Evolutionary conservation across 2,113 vertebrate species (phyloP), one percentile per base, ranked within the genome.

Genomic region (Pleuronectes platessa): DNA sequence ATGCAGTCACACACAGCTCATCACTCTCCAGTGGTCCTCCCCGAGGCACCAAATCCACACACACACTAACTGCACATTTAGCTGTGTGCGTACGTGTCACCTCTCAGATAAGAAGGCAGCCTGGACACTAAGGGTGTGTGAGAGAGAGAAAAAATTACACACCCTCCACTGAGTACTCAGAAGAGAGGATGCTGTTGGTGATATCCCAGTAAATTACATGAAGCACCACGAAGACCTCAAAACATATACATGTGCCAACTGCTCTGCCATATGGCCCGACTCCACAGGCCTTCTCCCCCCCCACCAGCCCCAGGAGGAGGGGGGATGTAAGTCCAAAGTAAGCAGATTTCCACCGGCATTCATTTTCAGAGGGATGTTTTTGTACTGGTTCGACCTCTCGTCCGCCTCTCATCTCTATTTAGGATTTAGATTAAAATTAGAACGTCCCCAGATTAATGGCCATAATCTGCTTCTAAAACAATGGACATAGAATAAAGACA

Each of bases 211-310:
- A 82, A 84, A 78, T 85, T 63, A 61, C 86, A 86, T 2, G 66
- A 53, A 79, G 65, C 62, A 79, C 79, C 66, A 76, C 45, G 59
- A 71, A 86, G 68, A 81, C 27, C 88, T 89, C 71, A 78, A 81
- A 76, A 87, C 84, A 73, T 85, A 85, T 85, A 86, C 61, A 87
- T 84, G 87, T 83, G 67, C 90, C 92, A 94, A 92, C 89, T 92
- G 92, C 84, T 81, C 63, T 76, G 83, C 93, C 94, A 94, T 94
- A 94, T 94, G 94, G 91, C 77, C 86, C 14, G 63, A 76, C 86
- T 86, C 88, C 75, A 78, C 81, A 61, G 89, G 84, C 79, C 74
- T 83, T 66, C 73, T 31, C 26, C 26, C 12, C 58, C 24, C 59
- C 63, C 63, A 64, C 75, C 31, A 78, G 62, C 74, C 78, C 77